Evolutionary conservation across 2,888 invertebrate species (phyloP), one percentile per base, ranked within the genome.

Genomic region (Caenorhabditis becei): DNA sequence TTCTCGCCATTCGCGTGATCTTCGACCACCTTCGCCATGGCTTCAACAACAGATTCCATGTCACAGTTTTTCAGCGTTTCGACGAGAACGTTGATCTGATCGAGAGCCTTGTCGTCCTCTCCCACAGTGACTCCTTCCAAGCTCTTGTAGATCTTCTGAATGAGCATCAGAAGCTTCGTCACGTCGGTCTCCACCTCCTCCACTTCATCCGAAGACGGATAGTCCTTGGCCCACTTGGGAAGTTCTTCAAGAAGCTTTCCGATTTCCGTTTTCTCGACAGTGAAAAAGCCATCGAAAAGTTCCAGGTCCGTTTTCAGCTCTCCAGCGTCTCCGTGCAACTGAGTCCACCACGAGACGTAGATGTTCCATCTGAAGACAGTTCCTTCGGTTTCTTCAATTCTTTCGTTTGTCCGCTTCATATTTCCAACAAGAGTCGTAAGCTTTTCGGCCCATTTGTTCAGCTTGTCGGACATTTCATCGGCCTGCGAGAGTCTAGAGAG

Each of bases 401-500:
- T 11, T 10, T 80, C 59, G 65, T 75, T 80, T 4, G 53, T 63
- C 37, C 62, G 28, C 20, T 65, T 53, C 69, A 80, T 69, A 20
- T 80, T 80, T 44, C 20, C 28, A 0, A 53, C 20, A 10, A 80
- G 49, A 20, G 54, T 75, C 2, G 37, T 26, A 2, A 80, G n/a
- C 20, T 69, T 75, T 20, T 65, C 54, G 2, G 49, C 23, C 80
- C 80, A 80, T 18, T 23, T 47, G 7, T 16, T 70, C 23, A 80
- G 37, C 28, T 78, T 67, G 2, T 72, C 24, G 26, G 82, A 32
- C 1, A 41, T 49, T 11, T 80, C 69, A 54, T 85, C 82, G 11
- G 62, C 44, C 32, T 66, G 37, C 10, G 75, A 77, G n/a, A 83
- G 63, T 10, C 49, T 65, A 0, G 83, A 75, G 3, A 85, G 77